Percentiles rank a stretch among this genome's conserved stretches.
These are phyloP conservation scores for Nomada goodeniana DNA, from an alignment of 2,888 invertebrate species.

Conservation along the genomic window DNA sequence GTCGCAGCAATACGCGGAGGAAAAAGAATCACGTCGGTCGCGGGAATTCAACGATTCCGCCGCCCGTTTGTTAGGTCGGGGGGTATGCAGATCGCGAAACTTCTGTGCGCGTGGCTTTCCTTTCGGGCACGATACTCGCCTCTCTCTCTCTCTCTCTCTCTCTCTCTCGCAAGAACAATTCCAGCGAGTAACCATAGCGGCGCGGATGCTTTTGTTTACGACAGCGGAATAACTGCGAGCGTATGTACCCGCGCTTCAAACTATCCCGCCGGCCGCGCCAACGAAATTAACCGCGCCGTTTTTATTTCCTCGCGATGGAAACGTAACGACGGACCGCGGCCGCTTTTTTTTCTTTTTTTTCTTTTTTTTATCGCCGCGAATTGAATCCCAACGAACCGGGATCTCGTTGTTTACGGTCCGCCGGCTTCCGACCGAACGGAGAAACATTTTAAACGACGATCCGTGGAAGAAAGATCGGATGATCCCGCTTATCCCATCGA, in stretches of 20 bases:
- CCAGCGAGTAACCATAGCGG: no score
- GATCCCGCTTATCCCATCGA: constrained; percentile 1
- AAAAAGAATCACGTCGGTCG: no score
- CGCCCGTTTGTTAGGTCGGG: no score
- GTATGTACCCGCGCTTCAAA: not conserved
- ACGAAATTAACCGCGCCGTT: constrained; percentile 2
- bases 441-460: not conserved
- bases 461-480: no score
- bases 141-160: no score
- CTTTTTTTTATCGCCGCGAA: not conserved
- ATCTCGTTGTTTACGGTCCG: not conserved
- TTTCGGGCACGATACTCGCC: no score
- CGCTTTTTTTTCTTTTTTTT: not conserved
- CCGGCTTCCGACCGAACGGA: not conserved
- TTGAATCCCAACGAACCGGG: not conserved
- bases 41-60: no score
- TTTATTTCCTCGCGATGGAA: not conserved
- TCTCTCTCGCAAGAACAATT: no score
- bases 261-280: not conserved
- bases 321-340: not conserved
- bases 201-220: not conserved
- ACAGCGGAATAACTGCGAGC: not conserved
- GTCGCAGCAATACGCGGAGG: no score
- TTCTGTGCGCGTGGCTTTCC: no score
- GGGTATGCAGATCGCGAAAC: no score